Evolutionary conservation across 2,888 invertebrate species (phyloP), one percentile per base, ranked within the genome.

Genomic region (Pseudanteris insignis): DNA sequence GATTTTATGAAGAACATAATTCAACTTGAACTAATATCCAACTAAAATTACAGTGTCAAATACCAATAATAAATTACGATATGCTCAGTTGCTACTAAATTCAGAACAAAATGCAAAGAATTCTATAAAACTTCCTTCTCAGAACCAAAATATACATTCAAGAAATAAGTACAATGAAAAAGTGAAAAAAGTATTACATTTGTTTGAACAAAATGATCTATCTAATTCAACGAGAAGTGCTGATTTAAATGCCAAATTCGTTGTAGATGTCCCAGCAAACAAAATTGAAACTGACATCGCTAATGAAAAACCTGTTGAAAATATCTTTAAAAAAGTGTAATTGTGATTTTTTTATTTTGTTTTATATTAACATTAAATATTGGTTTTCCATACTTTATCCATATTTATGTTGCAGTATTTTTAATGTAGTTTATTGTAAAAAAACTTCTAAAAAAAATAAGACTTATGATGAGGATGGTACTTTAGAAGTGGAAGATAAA

Each of bases 401-500:
- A 18, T 4, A 18, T 18, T 6, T 18, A 6, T 26, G 2, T 38
- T 38, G 4, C 10, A 61, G 61, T 10, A 46, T 83, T 36, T 86
- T 83, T 64, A 83, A 81, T 64, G 84, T 88, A 14, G 83, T 88
- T 29, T 88, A 86, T 83, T 85, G 86, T 3, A 88, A 88, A 69
- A 80, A 83, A 15, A 85, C 86, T 0, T 84, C 83, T 11, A 86
- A 86, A 66, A 89, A 89, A 75, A 88, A 89, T 71, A 89, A 89
- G 76, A 87, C 84, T 2, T 89, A 88, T 86, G 88, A 88, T 75
- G 86, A 86, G 11, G 89, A 89, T 81, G 89, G 85, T 0, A 74
- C 76, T 2, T 66, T 86, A 2, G 83, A 83, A 75, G 73, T 85
- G 14, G 70, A 63, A 18, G 72, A 68, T 6, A 76, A 78, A 30